Percentiles rank a stretch among this genome's conserved stretches.
Evolutionary conservation across 2,113 vertebrate genomes (phyloP).

Genomic region (Pygoscelis antarcticus): DNA sequence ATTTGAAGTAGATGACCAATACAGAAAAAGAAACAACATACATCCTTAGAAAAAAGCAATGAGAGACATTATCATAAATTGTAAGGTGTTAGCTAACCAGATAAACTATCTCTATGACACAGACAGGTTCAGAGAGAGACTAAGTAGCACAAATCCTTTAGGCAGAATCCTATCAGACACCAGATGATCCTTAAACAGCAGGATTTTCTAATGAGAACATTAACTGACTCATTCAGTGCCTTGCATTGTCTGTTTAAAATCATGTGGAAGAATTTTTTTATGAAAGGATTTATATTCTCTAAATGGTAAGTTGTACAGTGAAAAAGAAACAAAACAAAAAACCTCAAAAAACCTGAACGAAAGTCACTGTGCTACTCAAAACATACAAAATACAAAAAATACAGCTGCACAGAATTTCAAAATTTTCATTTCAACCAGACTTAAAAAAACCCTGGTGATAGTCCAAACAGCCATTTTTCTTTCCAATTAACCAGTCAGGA

Average conservation of each 20-base stretch:
- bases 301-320: not conserved
- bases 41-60: not conserved
- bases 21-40: not conserved
- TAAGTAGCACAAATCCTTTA: conserved; percentile 14
- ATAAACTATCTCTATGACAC: conserved; percentile 10
- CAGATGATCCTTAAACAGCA: conserved; percentile 15
- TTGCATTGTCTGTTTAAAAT: not conserved
- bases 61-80: not conserved
- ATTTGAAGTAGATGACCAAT: not conserved
- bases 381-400: not conserved
- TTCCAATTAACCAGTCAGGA: not conserved
- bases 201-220: conserved; percentile 36
- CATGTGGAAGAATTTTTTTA: not conserved
- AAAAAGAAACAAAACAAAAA: not conserved
- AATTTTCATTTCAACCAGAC: not conserved
- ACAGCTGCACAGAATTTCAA: not conserved
- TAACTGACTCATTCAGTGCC: not conserved
- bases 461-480: not conserved
- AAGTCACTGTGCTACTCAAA: not conserved
- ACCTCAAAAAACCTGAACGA: not conserved
- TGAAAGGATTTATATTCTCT: not conserved
- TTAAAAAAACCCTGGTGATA: not conserved
- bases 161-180: not conserved
- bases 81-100: not conserved
- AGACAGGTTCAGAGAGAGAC: not conserved